phyloP scores from a whole-genome alignment of 2,797 vertebrate species.

The Sebastolobus alascanus region DNA sequence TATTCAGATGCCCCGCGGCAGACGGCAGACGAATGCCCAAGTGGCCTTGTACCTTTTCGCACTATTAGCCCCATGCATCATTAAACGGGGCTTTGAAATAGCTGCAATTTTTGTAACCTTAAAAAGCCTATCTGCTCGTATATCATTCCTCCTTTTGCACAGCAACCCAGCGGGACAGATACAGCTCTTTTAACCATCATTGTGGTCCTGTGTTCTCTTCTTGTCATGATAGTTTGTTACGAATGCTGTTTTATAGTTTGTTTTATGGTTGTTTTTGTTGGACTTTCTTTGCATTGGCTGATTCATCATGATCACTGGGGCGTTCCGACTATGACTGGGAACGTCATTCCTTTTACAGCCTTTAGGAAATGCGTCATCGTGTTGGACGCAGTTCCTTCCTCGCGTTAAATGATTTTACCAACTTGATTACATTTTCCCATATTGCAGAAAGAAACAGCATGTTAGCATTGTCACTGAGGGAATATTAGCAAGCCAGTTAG shows the following conservation, averaged over 20 bases:
- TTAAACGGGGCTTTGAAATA: constrained; percentile 62
- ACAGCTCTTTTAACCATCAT: constrained; percentile 14
- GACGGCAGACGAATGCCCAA: constrained; percentile 65
- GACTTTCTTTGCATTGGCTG: not conserved
- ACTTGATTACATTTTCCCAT: not conserved
- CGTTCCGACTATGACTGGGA: not conserved
- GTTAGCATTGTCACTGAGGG: constrained; percentile 2
- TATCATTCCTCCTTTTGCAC: constrained; percentile 40
- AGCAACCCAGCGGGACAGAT: constrained; percentile 35
- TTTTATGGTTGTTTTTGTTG: not conserved
- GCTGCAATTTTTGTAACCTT: constrained; percentile 59
- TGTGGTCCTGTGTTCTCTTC: constrained; percentile 7
- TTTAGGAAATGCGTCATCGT: not conserved
- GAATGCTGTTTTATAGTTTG: not conserved
- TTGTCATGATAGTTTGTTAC: constrained; percentile 14
- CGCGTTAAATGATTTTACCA: not conserved
- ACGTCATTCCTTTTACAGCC: too few species aligned
- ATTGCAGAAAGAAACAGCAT: not conserved
- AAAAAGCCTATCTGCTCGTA: constrained; percentile 52
- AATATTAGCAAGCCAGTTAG: not conserved
- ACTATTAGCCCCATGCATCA: constrained; percentile 70
- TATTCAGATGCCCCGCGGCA: constrained; percentile 67
- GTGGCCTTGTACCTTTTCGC: constrained; percentile 67
- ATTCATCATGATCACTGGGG: not conserved
- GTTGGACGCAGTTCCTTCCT: not conserved